Percentiles rank a stretch among this genome's conserved stretches.
Conservation (phyloP, 2,113 vertebrate genomes). For the Chiloscyllium plagiosum region DNA sequence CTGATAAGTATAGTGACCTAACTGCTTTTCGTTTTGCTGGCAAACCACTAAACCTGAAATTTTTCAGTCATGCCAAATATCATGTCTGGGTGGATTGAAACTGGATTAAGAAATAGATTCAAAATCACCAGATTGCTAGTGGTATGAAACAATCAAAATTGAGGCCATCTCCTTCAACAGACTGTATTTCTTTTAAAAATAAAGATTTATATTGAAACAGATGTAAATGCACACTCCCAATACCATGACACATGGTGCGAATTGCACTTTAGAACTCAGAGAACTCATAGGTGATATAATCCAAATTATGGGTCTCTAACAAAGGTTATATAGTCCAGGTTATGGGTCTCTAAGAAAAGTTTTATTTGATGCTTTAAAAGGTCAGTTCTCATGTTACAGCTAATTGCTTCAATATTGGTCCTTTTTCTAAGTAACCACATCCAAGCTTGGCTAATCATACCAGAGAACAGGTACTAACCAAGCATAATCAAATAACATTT, state of each 20-base stretch:
- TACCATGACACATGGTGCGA: background rate
- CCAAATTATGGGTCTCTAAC: too few relatives aligned
- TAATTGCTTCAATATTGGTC: too few relatives aligned
- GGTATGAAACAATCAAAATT: background rate
- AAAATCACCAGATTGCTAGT: background rate
- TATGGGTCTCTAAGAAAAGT: too few relatives aligned
- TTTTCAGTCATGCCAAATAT: background rate
- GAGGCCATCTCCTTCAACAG: background rate
- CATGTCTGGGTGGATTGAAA: background rate
- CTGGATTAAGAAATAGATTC: background rate
- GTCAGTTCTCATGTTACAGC: too few relatives aligned
- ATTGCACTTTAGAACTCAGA: background rate
- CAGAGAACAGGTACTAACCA: too few relatives aligned
- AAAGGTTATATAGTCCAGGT: background rate
- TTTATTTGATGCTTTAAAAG: too few relatives aligned
- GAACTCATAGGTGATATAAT: background rate
- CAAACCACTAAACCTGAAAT: background rate
- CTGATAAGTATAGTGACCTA: background rate
- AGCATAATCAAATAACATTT: too few relatives aligned
- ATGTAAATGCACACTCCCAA: background rate
- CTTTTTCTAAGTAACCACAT: background rate
- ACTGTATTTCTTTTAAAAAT: background rate
- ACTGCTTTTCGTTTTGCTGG: background rate
- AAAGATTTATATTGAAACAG: background rate
- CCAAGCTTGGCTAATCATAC: too few relatives aligned